These are phyloP conservation scores for Dynastes hyllus DNA, from an alignment of 2,888 invertebrate genomes.

Conservation along the genomic window DNA sequence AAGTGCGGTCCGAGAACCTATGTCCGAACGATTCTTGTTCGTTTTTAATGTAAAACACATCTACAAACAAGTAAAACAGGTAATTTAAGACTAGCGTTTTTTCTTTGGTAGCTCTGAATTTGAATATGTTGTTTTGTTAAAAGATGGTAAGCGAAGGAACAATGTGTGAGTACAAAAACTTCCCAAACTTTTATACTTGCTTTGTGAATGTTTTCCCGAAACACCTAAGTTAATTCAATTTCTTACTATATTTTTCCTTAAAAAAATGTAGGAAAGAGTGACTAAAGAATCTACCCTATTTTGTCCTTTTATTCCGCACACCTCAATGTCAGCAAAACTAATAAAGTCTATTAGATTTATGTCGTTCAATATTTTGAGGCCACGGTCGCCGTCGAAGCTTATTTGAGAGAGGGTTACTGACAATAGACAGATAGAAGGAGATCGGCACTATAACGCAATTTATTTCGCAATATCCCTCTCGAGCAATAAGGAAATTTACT, in stretches of 20 bases:
- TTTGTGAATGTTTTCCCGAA: no score
- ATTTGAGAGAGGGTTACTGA: slow-evolving; percentile 34
- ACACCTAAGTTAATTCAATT: not conserved
- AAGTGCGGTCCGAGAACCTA: no score
- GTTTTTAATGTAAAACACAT: no score
- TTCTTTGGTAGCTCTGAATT: no score
- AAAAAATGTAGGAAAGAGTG: not conserved
- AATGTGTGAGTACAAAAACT: no score
- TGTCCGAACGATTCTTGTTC: no score
- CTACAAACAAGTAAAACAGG: no score
- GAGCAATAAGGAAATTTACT: slow-evolving; percentile 29
- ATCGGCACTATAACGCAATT: slow-evolving; percentile 45
- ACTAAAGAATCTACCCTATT: not conserved
- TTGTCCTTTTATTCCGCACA: not conserved
- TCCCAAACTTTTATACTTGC: no score
- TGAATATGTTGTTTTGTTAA: no score
- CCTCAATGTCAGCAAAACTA: slow-evolving; percentile 58
- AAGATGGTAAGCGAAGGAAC: no score
- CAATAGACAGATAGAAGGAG: slow-evolving; percentile 30
- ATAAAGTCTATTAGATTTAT: slow-evolving; percentile 63
- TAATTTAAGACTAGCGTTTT: no score
- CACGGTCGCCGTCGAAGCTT: slow-evolving; percentile 22
- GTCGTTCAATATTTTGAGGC: slow-evolving; percentile 57
- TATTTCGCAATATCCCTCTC: slow-evolving; percentile 41
- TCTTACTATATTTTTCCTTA: not conserved